Percentiles rank a stretch among this genome's conserved stretches.
phyloP scores from a whole-genome alignment of 2,888 invertebrate genomes.

The Chaetogeoica ovagalla region DNA sequence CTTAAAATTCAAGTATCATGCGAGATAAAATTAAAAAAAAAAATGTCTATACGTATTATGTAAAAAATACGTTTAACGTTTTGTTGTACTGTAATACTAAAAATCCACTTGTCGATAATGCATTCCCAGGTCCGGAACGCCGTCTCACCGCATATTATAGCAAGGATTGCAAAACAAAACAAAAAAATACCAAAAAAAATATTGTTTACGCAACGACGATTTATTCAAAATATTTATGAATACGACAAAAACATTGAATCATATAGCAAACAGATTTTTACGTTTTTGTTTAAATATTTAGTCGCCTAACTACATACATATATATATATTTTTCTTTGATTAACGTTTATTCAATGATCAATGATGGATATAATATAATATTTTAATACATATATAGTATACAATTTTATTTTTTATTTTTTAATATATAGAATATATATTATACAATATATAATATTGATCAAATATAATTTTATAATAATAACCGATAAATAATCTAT shows the following conservation, averaged over 20 bases:
- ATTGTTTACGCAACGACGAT: neutral
- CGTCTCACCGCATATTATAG: neutral
- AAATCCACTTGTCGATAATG: no score
- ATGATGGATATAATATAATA: conserved; percentile 8
- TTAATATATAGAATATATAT: conserved; percentile 15
- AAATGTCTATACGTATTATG: neutral
- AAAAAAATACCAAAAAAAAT: conserved; percentile 7
- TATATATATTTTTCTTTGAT: neutral
- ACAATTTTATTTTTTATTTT: neutral
- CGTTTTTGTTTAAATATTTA: neutral
- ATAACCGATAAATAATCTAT: conserved; percentile 18
- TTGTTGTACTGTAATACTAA: no score
- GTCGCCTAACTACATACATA: neutral
- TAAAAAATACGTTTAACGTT: neutral
- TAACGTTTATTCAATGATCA: neutral
- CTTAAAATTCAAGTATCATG: neutral
- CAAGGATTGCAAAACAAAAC: neutral
- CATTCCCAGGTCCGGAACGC: neutral
- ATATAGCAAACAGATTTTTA: conserved; percentile 2
- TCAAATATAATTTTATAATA: neutral
- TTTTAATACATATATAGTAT: conserved; percentile 11
- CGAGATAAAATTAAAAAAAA: neutral
- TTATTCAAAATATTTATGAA: conserved; percentile 12
- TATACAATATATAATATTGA: conserved; percentile 18
- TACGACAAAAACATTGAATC: neutral